Base-by-base conservation (phyloP, 2,797 vertebrate species). In the Gymnothorax javanicus region DNA sequence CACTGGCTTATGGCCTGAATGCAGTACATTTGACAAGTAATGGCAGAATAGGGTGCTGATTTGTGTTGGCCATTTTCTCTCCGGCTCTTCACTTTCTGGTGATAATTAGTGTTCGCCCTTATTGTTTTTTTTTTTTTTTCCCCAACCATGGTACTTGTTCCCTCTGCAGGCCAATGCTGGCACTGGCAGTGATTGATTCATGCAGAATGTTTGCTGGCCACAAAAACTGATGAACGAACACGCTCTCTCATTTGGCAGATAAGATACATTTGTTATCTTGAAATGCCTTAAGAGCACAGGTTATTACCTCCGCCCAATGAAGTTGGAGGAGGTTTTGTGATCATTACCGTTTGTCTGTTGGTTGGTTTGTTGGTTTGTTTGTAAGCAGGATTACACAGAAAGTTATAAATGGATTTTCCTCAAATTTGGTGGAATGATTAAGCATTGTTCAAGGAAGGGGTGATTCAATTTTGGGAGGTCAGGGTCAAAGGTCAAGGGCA, bases 81-180 rank as follows among this genome's bases (percentile, higher is more conserved):
- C 52, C 62, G 23, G 7, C 54, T 85, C 67, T 71, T 9, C 11
- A 62, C 57, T 71, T 56, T 57, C 77, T 73, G 73, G 71, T 50
- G 85, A 20, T 12, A 17, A 25, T 27, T 67, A 9, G n/a, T 86
- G 54, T 57, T 57, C 50, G 56, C 57, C 57, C 81, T 20, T 9
- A 12, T 77, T 23, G 56, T 0, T 33, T 54, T 77, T 12, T 43
- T 1, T 6, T 12, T 59, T 20, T 90, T 90, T 85, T 43, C 33
- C 84, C 50, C 33, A 69, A 82, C 85, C 87, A 90, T 91, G 92
- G 84, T 88, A 86, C 87, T 93, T 87, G 33, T 64, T 1, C 93
- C 92, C 83, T 90, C 94, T 94, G 90, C 89, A 94, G 95, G 92
- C 67, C 84, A 86, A 25, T 20, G 7, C 2, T 86, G 84, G 86